Conservation (phyloP, 23 tunicate genomes). For the Ciona savignyi region DNA sequence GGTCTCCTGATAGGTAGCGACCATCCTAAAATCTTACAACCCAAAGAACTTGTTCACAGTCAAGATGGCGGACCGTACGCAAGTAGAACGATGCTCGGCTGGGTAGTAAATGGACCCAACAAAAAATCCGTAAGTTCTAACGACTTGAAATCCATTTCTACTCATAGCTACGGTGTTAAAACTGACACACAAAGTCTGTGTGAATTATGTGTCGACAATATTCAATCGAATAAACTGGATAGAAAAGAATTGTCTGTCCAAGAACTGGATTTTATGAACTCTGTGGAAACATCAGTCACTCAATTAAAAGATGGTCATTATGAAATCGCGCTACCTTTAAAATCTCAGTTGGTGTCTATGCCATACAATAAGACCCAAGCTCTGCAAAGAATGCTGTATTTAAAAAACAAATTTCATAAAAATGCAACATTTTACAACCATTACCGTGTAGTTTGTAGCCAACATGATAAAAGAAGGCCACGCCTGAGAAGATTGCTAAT, state of each 20-base stretch:
- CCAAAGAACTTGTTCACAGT: slow-evolving; percentile 6
- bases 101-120: slow-evolving; percentile 23
- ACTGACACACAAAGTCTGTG: slow-evolving; percentile 15
- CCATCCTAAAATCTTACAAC: slow-evolving; percentile 16
- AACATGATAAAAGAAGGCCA: slow-evolving; percentile 25
- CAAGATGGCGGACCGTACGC: slow-evolving; percentile 25
- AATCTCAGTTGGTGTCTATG: not conserved
- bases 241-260: slow-evolving; percentile 21
- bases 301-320: slow-evolving; percentile 18
- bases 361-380: slow-evolving; percentile 18
- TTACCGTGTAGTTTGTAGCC: slow-evolving; percentile 5
- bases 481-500: slow-evolving; percentile 29
- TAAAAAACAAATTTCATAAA: slow-evolving; percentile 14
- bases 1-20: slow-evolving; percentile 23
- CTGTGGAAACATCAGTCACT: slow-evolving; percentile 14
- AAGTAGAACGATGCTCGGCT: slow-evolving; percentile 27
- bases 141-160: no score
- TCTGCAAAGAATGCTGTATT: slow-evolving; percentile 12
- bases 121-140: not conserved
- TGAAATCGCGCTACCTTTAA: slow-evolving; percentile 31
- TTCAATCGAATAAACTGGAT: slow-evolving; percentile 13
- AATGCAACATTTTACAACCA: slow-evolving; percentile 15
- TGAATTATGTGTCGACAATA: slow-evolving; percentile 12
- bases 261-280: slow-evolving; percentile 12
- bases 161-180: slow-evolving; percentile 14